Percentiles rank a stretch among this genome's conserved stretches.
These are phyloP conservation scores for Pollenia angustigena DNA, from an alignment of 2,888 invertebrate species.

Conservation along the genomic window DNA sequence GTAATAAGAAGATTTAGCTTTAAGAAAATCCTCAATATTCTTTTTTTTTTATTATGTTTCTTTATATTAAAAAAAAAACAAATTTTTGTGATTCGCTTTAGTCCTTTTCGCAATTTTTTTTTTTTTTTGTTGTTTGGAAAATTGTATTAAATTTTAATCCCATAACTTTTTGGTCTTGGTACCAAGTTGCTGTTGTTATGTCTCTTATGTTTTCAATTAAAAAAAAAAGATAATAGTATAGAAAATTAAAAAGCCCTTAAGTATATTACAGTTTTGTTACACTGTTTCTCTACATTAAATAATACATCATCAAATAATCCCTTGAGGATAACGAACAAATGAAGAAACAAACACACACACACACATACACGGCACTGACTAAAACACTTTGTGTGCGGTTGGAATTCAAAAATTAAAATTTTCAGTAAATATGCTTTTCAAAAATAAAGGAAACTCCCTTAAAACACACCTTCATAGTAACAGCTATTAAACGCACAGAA, in stretches of 20 bases:
- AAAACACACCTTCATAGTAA: slow-evolving; percentile 66
- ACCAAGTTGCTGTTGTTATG: neutral
- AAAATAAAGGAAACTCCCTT: slow-evolving; percentile 59
- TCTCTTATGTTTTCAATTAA: slow-evolving; percentile 16
- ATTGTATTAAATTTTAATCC: slow-evolving; percentile 28
- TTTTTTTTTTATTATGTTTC: too few species aligned
- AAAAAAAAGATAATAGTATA: slow-evolving; percentile 21
- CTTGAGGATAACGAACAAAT: slow-evolving; percentile 52
- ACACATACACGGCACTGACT: slow-evolving; percentile 24
- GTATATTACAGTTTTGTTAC: slow-evolving; percentile 31
- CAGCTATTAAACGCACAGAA: slow-evolving; percentile 5
- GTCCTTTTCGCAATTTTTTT: neutral
- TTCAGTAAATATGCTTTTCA: neutral
- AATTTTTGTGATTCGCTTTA: too few species aligned
- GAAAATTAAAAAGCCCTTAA: slow-evolving; percentile 66
- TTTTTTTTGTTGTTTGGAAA: neutral
- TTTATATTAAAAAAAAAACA: too few species aligned
- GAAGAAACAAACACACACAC: neutral
- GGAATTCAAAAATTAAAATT: slow-evolving; percentile 52
- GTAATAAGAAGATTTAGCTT: too few species aligned
- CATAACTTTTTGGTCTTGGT: slow-evolving; percentile 21
- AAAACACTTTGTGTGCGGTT: slow-evolving; percentile 59
- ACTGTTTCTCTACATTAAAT: slow-evolving; percentile 42
- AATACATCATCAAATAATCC: slow-evolving; percentile 65
- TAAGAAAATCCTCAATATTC: too few species aligned